Evolutionary conservation across 2,797 vertebrate species (phyloP).

Genomic region (Cuculus canorus): DNA sequence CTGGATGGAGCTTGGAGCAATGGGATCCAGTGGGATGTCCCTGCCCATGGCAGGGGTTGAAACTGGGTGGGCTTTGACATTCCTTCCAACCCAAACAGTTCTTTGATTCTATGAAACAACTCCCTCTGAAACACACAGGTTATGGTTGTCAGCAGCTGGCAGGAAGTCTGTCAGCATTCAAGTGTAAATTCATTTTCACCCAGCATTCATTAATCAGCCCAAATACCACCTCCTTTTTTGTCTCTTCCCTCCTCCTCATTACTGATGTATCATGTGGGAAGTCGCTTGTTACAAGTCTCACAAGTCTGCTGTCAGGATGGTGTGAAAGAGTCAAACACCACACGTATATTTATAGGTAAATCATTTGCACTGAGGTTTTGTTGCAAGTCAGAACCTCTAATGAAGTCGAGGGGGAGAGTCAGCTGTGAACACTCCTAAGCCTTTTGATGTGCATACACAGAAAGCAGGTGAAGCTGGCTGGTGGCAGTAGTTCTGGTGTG

Average conservation of each 20-base stretch:
- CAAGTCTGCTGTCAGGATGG: background rate
- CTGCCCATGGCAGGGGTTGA: too few relatives aligned
- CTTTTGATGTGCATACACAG: background rate
- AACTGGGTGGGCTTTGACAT: too few relatives aligned
- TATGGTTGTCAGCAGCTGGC: background rate
- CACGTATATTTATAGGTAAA: accelerated
- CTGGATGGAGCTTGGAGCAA: too few relatives aligned
- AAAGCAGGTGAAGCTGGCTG: background rate
- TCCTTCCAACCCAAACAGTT: too few relatives aligned
- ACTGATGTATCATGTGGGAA: too few relatives aligned
- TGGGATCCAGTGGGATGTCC: too few relatives aligned
- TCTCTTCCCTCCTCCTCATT: background rate
- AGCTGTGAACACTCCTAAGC: background rate
- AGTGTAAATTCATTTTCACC: background rate
- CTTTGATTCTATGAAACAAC: too few relatives aligned
- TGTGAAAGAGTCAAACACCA: background rate
- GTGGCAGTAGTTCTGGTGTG: background rate
- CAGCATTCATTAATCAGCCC: background rate
- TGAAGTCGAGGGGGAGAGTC: background rate
- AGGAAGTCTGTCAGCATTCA: background rate
- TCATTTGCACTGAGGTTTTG: background rate
- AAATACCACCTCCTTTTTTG: background rate
- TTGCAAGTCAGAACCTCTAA: background rate
- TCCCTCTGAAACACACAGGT: background rate
- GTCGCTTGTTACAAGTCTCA: background rate